Conservation (phyloP, 2,888 invertebrate species). For the Nomada lathburiana region DNA sequence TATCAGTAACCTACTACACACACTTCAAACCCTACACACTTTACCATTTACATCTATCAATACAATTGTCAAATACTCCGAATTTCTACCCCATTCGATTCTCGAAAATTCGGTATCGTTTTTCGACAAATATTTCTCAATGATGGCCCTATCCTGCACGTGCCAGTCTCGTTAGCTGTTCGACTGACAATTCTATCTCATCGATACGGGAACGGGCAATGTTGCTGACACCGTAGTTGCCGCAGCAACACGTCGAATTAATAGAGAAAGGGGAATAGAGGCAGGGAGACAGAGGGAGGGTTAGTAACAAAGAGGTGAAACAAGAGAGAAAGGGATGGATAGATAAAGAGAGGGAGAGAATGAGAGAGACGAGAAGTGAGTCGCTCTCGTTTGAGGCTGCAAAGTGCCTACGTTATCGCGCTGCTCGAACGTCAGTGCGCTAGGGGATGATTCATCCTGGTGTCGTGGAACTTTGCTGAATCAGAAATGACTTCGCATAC, state of each 20-base stretch:
- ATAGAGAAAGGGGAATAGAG: slow-evolving; percentile 27
- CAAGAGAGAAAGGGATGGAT: slow-evolving; percentile 13
- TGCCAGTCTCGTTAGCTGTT: slow-evolving; percentile 42
- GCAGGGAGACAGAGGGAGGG: slow-evolving; percentile 1
- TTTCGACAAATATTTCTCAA: neutral
- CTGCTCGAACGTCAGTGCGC: slow-evolving; percentile 53
- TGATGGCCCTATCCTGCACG: slow-evolving; percentile 1
- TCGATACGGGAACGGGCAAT: slow-evolving; percentile 46
- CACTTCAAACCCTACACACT: too few species aligned
- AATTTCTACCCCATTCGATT: neutral
- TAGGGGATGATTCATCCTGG: slow-evolving; percentile 61
- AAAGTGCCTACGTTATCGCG: slow-evolving; percentile 62
- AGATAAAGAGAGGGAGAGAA: slow-evolving; percentile 6
- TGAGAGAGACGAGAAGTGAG: neutral
- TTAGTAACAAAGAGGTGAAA: neutral
- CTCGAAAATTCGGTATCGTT: neutral
- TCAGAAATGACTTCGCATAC: slow-evolving; percentile 56
- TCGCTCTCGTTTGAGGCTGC: slow-evolving; percentile 60
- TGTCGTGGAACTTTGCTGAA: slow-evolving; percentile 50
- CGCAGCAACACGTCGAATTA: slow-evolving; percentile 61
- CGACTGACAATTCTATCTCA: slow-evolving; percentile 54
- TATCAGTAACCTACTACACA: too few species aligned
- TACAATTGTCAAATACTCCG: too few species aligned
- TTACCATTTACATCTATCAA: too few species aligned
- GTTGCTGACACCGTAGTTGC: slow-evolving; percentile 66